Evolutionary conservation across 2,888 invertebrate genomes (phyloP).

Genomic region (Macropis europaea): DNA sequence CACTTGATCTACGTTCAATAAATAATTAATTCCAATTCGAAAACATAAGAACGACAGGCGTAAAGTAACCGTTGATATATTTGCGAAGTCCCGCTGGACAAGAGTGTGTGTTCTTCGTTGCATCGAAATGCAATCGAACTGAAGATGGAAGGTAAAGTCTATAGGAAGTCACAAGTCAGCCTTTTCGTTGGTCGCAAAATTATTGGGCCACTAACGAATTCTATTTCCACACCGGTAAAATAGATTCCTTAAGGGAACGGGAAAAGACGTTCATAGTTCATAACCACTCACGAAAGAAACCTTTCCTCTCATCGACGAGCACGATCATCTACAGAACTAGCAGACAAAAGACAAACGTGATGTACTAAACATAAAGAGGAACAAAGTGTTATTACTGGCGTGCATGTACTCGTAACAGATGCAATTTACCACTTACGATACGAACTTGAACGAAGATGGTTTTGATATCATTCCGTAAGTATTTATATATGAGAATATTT

Average conservation of each 20-base stretch:
- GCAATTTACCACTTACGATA: constrained; percentile 48
- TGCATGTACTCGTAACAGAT: constrained; percentile 35
- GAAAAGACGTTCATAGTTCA: neutral
- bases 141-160: too few species aligned
- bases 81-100: neutral
- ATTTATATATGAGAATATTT: constrained; percentile 24
- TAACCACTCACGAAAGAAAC: neutral
- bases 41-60: constrained; percentile 7
- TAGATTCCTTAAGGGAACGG: neutral
- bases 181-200: too few species aligned
- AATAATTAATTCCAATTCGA: constrained; percentile 54
- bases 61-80: constrained; percentile 7
- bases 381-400: constrained; percentile 31
- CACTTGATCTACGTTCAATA: constrained; percentile 48
- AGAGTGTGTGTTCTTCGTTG: too few species aligned
- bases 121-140: neutral
- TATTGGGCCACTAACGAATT: neutral
- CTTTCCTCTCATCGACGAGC: neutral
- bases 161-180: too few species aligned
- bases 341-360: constrained; percentile 26
- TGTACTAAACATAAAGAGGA: constrained; percentile 37
- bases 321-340: neutral
- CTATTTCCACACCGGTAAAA: neutral
- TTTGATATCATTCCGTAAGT: constrained; percentile 32
- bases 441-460: constrained; percentile 41